Conservation (phyloP, 2,113 vertebrate genomes). For the Xerus inauris region DNA sequence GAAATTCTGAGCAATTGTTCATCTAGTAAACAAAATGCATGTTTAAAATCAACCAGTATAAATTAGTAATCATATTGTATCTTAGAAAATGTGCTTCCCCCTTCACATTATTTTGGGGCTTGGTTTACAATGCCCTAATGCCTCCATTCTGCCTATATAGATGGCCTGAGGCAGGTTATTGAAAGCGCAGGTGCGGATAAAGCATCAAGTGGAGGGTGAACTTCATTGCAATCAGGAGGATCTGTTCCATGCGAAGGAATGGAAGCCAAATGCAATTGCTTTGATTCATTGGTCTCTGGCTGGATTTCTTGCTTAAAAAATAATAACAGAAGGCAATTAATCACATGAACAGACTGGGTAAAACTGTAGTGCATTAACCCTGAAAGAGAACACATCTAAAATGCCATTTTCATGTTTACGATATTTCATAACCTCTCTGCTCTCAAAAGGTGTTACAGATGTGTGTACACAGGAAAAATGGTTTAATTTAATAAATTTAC, state of each 20-base stretch:
- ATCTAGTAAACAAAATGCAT: background rate
- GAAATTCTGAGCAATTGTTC: background rate
- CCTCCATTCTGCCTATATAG: background rate
- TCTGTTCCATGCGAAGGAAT: constrained; percentile 47
- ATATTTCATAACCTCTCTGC: background rate
- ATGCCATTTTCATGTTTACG: background rate
- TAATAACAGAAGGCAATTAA: constrained; percentile 73
- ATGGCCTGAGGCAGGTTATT: background rate
- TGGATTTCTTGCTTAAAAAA: constrained; percentile 63
- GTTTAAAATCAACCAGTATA: constrained; percentile 1
- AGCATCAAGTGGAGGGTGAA: background rate
- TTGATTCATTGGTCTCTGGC: constrained; percentile 49
- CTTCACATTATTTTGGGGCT: background rate
- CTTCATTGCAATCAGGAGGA: background rate
- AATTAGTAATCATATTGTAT: background rate
- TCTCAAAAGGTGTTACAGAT: background rate
- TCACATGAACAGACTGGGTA: constrained; percentile 50
- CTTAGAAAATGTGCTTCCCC: constrained; percentile 16
- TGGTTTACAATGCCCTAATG: background rate
- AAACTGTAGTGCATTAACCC: constrained; percentile 34
- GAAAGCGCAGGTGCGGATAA: background rate
- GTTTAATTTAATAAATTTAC: background rate
- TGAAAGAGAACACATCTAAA: constrained; percentile 26
- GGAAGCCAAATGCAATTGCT: constrained; percentile 47
- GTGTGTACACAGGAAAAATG: background rate